Evolutionary conservation across 2,888 invertebrate species (phyloP).

Genomic region (Hirtodrosophila duncani): DNA sequence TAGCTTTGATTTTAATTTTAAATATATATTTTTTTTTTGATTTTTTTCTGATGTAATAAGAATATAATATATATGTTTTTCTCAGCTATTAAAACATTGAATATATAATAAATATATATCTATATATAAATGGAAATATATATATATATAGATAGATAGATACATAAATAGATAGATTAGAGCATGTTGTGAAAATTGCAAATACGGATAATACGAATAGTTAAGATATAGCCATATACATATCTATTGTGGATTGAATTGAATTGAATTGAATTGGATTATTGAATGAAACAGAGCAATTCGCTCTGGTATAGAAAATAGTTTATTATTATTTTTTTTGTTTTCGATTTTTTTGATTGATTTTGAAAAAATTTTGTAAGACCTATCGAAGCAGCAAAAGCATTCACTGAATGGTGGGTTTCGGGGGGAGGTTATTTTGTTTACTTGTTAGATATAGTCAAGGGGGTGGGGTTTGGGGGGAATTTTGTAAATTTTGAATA

Average conservation of each 20-base stretch:
- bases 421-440: slow-evolving; percentile 2
- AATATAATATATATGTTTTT: slow-evolving; percentile 15
- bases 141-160: slow-evolving; percentile 39
- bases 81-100: slow-evolving; percentile 23
- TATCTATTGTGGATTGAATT: slow-evolving; percentile 14
- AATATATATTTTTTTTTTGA: slow-evolving; percentile 17
- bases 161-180: slow-evolving; percentile 37
- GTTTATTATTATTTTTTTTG: no score
- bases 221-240: slow-evolving; percentile 36
- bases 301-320: no score
- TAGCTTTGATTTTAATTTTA: slow-evolving; percentile 45
- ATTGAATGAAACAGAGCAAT: no score
- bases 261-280: slow-evolving; percentile 19
- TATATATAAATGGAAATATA: slow-evolving; percentile 29
- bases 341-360: no score
- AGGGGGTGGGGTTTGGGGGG: background rate
- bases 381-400: slow-evolving; percentile 64
- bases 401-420: slow-evolving; percentile 58
- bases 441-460: background rate
- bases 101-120: slow-evolving; percentile 14
- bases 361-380: slow-evolving; percentile 19
- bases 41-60: slow-evolving; percentile 28
- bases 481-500: background rate
- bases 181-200: no score
- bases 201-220: no score